Evolutionary conservation across 2,113 vertebrate species (phyloP).

Genomic region (Silurus glanis): DNA sequence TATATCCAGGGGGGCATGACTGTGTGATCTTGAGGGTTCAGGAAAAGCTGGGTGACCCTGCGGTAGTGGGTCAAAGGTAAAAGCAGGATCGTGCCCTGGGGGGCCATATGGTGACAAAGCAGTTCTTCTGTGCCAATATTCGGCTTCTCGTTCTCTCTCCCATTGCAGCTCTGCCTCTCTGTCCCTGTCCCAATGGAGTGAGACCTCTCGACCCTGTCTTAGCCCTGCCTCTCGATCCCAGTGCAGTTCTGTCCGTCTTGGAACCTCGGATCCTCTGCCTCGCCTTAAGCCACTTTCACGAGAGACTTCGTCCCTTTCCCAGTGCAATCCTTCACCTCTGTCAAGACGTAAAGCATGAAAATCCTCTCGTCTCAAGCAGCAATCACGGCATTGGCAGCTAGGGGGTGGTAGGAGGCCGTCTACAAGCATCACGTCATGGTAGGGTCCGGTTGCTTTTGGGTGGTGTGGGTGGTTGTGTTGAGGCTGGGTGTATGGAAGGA

Average conservation of each 20-base stretch:
- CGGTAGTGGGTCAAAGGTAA: constrained; percentile 75
- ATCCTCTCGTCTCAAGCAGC: constrained; percentile 73
- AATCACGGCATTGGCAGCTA: constrained; percentile 78
- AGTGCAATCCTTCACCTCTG: constrained; percentile 68
- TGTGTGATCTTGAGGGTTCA: constrained; percentile 68
- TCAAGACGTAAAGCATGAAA: constrained; percentile 77
- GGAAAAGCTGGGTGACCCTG: constrained; percentile 74
- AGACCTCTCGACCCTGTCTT: constrained; percentile 68
- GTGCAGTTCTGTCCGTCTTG: constrained; percentile 63
- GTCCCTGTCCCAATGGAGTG: constrained; percentile 76
- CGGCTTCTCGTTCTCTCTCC: constrained; percentile 73
- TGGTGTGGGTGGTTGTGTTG: constrained; percentile 65
- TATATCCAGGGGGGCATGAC: constrained; percentile 74
- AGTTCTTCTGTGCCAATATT: constrained; percentile 73
- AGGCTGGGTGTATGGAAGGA: constrained; percentile 61
- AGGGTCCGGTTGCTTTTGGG: constrained; percentile 66
- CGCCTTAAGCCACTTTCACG: constrained; percentile 66
- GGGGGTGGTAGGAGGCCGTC: constrained; percentile 69
- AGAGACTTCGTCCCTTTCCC: constrained; percentile 73
- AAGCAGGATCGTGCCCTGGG: constrained; percentile 69
- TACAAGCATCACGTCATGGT: constrained; percentile 79
- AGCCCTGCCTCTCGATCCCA: constrained; percentile 68
- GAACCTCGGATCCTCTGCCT: constrained; percentile 60
- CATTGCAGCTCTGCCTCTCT: constrained; percentile 75
- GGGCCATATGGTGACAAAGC: constrained; percentile 72